Evolutionary conservation across 1,140 invertebrate genomes (phyloP).

Genomic region (Heliconius hewitsoni): DNA sequence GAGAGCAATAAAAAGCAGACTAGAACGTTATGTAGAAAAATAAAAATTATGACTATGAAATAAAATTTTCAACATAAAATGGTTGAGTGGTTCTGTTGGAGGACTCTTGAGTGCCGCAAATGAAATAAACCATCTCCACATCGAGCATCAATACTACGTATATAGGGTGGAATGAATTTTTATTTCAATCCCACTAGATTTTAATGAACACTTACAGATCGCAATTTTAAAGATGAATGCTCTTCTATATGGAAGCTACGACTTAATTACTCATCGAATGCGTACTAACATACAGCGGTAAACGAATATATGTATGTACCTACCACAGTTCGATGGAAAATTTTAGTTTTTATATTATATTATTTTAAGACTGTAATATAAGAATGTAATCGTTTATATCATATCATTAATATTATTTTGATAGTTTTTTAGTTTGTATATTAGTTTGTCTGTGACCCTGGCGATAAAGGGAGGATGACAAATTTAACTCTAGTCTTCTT

Average conservation of each 20-base stretch:
- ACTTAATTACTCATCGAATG: background rate
- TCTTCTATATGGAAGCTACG: conserved; percentile 7
- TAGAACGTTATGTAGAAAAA: conserved; percentile 26
- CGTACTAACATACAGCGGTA: background rate
- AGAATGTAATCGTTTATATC: no score
- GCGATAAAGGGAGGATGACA: no score
- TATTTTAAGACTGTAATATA: no score
- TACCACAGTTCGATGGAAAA: background rate
- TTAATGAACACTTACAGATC: conserved; percentile 30
- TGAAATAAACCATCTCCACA: conserved; percentile 40
- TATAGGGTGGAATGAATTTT: conserved; percentile 29
- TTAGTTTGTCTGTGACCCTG: no score
- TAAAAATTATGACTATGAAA: conserved; percentile 31
- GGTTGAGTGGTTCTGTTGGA: conserved; percentile 41
- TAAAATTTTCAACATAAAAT: conserved; percentile 42
- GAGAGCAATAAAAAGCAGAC: conserved; percentile 14
- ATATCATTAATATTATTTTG: no score
- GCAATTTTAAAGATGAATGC: conserved; percentile 10
- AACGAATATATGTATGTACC: background rate
- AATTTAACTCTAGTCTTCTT: no score
- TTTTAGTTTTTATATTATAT: background rate
- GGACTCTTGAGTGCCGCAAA: conserved; percentile 39
- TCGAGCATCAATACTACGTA: conserved; percentile 35
- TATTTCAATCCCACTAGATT: conserved; percentile 23
- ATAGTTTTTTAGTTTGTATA: no score